Percentiles rank a stretch among this genome's conserved stretches.
Evolutionary conservation across 2,113 vertebrate genomes (phyloP).

Genomic region (Serinus canaria): DNA sequence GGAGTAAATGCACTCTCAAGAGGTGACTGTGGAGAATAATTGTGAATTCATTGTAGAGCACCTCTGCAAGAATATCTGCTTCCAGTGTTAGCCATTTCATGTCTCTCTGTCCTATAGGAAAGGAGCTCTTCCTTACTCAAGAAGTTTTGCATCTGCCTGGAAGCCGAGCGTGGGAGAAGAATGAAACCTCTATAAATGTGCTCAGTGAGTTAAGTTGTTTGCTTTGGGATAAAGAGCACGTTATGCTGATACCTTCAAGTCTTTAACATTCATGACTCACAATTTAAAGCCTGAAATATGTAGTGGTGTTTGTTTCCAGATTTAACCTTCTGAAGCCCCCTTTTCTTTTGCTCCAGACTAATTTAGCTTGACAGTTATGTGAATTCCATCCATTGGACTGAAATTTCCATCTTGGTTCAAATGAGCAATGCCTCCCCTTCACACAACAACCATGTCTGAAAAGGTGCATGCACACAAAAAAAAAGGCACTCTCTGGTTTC

Average conservation of each 20-base stretch:
- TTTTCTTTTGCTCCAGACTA: background rate
- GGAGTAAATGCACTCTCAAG: background rate
- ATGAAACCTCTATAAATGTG: background rate
- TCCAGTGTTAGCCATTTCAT: background rate
- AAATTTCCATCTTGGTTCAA: background rate
- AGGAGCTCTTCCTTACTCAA: background rate
- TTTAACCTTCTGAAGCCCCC: background rate
- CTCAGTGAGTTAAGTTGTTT: constrained; percentile 24
- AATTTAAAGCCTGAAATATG: background rate
- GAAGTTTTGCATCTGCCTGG: background rate
- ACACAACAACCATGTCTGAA: background rate
- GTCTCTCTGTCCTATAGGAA: background rate
- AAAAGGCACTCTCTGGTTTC: background rate
- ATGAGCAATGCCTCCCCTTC: background rate
- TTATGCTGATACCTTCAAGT: constrained; percentile 18
- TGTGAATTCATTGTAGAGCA: background rate
- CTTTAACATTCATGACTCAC: constrained; percentile 32
- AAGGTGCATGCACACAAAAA: background rate
- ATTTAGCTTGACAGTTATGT: background rate
- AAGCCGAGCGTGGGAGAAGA: background rate
- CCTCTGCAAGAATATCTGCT: background rate
- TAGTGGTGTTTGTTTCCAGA: background rate
- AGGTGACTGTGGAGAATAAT: background rate
- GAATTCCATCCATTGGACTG: background rate
- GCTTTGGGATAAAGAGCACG: constrained; percentile 20